Evolutionary conservation across 2,888 invertebrate genomes (phyloP), one percentile per base, ranked within the genome.

Genomic region (Pseudolycoriella hygida): DNA sequence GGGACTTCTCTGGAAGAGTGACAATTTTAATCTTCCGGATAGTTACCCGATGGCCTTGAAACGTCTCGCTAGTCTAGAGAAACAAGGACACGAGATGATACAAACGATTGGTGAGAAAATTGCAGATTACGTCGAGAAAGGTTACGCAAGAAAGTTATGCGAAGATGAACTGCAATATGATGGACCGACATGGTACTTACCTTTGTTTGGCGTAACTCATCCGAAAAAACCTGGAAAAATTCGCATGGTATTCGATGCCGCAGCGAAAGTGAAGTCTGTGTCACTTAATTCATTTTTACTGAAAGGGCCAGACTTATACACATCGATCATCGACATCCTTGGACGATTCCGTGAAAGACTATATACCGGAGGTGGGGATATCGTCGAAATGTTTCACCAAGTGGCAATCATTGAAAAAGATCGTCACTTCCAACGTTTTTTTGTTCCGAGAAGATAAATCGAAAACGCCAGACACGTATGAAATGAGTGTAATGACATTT

Each of bases 161-260:
- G 40, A 51, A 50, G 8, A 32, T 43, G 15, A 20, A 19, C 34
- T 19, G 8, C 34, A 17, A 17, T 20, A 30, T 3, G 44, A 43
- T 44, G 34, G 41, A n/a, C n/a, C n/a, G n/a, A n/a, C n/a, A 10
- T 53, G 53, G 51, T 54, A 50, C 44, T 40, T 54, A 17, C 54
- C 54, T 5, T 53, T 54, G 40, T 52, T 52, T 43, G 50, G 51
- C 0, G 54, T 55, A 0, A 5, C n/a, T 1, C 48, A 51, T 17
- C 49, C 47, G 5, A 51, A 54, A 45, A 55, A 56, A 45, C 52
- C 54, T 8, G 48, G 48, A 0, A 55, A 54, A 48, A 10, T 54
- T 1, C 41, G 56, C 5, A 18, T 56, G 2, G 55, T 57, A 1
- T 54, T 55, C 41, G 56, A 56, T 31, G 55, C 54, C 2, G 54